Percentiles rank a stretch among this genome's conserved stretches.
Conservation (phyloP, 2,113 vertebrate species). For the Gavia stellata region DNA sequence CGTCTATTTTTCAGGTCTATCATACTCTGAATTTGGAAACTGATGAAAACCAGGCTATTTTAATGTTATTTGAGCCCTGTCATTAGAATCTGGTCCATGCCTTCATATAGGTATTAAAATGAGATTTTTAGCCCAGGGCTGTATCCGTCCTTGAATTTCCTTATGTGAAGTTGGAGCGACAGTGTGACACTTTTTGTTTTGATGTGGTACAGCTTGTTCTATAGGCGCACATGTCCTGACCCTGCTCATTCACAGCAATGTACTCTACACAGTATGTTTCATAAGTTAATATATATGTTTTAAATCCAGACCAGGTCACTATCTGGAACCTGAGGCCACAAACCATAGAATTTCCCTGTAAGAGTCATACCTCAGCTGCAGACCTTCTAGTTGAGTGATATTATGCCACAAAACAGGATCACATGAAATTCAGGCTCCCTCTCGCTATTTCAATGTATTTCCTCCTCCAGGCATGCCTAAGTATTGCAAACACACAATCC, state of each 20-base stretch:
- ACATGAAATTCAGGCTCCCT: neutral
- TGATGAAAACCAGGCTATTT: neutral
- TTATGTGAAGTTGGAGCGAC: neutral
- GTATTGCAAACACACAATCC: neutral
- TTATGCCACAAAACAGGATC: neutral
- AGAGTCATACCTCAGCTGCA: neutral
- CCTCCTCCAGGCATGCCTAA: neutral
- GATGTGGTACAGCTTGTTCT: neutral
- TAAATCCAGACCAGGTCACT: neutral
- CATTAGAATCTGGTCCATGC: neutral
- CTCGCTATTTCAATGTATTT: neutral
- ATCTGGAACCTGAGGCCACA: neutral
- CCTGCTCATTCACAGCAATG: accelerated
- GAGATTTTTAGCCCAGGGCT: neutral
- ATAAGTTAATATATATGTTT: neutral
- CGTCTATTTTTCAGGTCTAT: neutral
- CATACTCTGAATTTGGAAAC: neutral
- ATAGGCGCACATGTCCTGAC: neutral
- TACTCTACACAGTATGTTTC: neutral
- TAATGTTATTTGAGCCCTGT: neutral
- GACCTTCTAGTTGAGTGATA: neutral
- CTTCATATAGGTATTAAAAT: neutral
- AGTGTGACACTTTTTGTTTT: neutral
- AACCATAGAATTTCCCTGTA: neutral
- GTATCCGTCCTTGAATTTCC: neutral